phyloP scores from a whole-genome alignment of 1,140 invertebrate species.

The Zaprionus tsacasi region DNA sequence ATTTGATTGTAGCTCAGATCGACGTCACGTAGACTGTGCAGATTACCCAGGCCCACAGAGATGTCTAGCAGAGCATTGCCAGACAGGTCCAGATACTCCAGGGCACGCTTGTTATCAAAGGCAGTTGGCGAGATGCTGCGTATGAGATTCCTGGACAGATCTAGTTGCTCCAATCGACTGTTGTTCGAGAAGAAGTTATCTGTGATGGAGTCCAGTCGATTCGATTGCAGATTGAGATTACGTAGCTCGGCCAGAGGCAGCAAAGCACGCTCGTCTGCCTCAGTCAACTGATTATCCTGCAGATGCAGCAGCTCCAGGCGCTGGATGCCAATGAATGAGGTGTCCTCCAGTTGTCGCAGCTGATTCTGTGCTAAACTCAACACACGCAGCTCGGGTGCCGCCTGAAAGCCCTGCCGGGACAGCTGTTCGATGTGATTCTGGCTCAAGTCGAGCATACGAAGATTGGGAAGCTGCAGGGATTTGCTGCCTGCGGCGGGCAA shows the following conservation, averaged over 20 bases:
- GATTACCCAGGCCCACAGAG: slow-evolving; percentile 88
- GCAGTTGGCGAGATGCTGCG: slow-evolving; percentile 88
- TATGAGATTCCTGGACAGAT: slow-evolving; percentile 91
- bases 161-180: slow-evolving; percentile 87
- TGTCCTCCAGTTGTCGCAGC: slow-evolving; percentile 88
- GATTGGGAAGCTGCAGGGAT: slow-evolving; percentile 88
- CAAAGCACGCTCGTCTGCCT: slow-evolving; percentile 88
- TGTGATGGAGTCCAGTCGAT: slow-evolving; percentile 89
- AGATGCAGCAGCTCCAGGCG: slow-evolving; percentile 91
- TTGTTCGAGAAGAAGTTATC: slow-evolving; percentile 89
- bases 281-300: slow-evolving; percentile 89
- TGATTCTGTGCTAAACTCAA: slow-evolving; percentile 92
- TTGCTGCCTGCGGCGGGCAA: slow-evolving; percentile 88
- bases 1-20: slow-evolving; percentile 93
- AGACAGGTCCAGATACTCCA: slow-evolving; percentile 91
- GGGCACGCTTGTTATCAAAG: slow-evolving; percentile 88
- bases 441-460: slow-evolving; percentile 90
- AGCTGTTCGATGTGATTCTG: slow-evolving; percentile 91
- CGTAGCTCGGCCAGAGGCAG: slow-evolving; percentile 87
- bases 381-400: slow-evolving; percentile 88
- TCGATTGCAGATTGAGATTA: slow-evolving; percentile 90
- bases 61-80: slow-evolving; percentile 91
- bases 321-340: slow-evolving; percentile 89
- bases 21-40: slow-evolving; percentile 88
- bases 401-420: slow-evolving; percentile 87